Evolutionary conservation across 2,113 vertebrate genomes (phyloP), one percentile per base, ranked within the genome.

Genomic region (Tupaia tana): DNA sequence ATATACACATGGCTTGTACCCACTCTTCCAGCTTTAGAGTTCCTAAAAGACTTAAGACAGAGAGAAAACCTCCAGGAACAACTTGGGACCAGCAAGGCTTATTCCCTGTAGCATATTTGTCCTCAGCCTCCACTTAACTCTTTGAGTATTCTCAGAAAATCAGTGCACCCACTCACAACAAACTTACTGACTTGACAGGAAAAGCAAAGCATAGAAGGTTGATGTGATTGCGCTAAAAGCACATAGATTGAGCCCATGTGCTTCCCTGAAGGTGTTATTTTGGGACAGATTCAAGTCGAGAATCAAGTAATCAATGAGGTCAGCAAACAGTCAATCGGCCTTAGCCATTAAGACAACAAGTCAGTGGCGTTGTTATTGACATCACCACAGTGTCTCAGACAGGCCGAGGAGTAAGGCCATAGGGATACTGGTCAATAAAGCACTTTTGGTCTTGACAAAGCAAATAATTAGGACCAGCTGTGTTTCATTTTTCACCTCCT

Each of bases 261-360:
- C 9, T 54, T n/a, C 43, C 61, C 2, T 4, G 11, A 64, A 71
- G 25, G 66, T 52, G 22, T 31, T 96, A 86, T 96, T 95, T 95
- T 88, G 71, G 66, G 66, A 54, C 61, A 84, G 69, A 86, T 91
- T 94, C 31, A 64, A 56, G 63, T 85, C 77, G 81, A 16, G 31
- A 95, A 91, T 93, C 69, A 93, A 90, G 64, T 29, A 82, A 97
- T 96, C 93, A 81, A 79, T 97, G 75, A 87, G 89, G 87, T 96
- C 93, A 94, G 67, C 93, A 75, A 89, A 95, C 1, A 27, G 80
- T 95, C 83, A 94, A 73, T 95, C 1, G 0, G 71, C 67, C 43
- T 74, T 54, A 87, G 87, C 82, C 84, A 96, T 92, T 93, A 96
- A 96, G 87, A 96, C 89, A 85, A 88, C 79, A 66, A 63, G 3